A percentile compares a stretch with the other conserved stretches of the same genome.
Evolutionary conservation across 2,797 vertebrate species (phyloP).

Genomic region (Eulemur coronatus): DNA sequence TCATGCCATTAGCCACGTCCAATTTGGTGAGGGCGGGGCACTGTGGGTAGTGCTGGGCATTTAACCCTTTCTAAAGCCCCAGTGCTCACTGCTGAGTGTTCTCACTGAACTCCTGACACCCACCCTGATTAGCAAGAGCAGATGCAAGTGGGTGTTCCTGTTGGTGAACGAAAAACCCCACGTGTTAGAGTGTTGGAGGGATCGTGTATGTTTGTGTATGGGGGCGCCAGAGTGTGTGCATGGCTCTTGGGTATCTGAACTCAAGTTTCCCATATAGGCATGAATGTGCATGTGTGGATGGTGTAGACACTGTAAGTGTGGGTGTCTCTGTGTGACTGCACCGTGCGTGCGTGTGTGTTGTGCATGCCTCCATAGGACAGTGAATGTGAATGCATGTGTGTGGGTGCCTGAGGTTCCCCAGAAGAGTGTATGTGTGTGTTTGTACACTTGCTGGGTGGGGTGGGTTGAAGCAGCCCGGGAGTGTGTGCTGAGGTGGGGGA

Average conservation of each 20-base stretch:
- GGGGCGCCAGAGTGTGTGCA: neutral
- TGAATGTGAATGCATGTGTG: neutral
- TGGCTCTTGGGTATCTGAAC: neutral
- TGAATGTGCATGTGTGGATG: neutral
- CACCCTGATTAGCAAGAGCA: neutral
- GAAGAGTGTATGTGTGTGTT: neutral
- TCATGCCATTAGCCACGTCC: neutral
- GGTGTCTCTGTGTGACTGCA: neutral
- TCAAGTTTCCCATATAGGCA: neutral
- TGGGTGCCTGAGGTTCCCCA: neutral
- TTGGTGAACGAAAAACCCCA: neutral
- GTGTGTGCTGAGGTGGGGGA: neutral
- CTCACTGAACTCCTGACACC: neutral
- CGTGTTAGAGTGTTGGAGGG: neutral
- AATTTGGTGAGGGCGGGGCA: neutral
- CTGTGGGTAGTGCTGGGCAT: neutral
- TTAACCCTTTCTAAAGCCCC: neutral
- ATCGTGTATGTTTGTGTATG: neutral
- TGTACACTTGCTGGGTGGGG: neutral
- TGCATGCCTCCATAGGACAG: neutral
- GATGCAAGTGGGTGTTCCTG: neutral
- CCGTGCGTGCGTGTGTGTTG: neutral
- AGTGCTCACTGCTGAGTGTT: neutral
- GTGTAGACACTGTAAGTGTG: neutral
- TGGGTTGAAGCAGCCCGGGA: neutral